A percentile compares a stretch with the other conserved stretches of the same genome.
Evolutionary conservation across 2,888 invertebrate species (phyloP).

Genomic region (Tetrapedia diversipes): DNA sequence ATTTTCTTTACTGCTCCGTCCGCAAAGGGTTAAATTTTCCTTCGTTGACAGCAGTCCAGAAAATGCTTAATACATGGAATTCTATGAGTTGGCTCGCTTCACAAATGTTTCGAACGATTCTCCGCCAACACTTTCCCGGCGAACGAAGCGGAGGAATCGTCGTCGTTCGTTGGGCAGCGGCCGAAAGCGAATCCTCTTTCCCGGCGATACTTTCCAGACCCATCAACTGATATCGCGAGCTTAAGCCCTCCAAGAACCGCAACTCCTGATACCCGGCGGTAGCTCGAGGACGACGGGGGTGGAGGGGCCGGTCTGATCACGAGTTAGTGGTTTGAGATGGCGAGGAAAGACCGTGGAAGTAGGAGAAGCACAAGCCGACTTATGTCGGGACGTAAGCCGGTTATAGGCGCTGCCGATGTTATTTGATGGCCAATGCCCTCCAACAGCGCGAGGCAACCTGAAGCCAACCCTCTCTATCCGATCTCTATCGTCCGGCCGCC

Average conservation of each 20-base stretch:
- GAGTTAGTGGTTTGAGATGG: constrained; percentile 82
- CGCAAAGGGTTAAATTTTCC: too few relatives aligned
- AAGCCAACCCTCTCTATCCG: constrained; percentile 68
- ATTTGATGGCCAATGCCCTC: constrained; percentile 83
- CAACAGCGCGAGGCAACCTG: constrained; percentile 74
- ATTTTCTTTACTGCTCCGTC: too few relatives aligned
- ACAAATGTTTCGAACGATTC: too few relatives aligned
- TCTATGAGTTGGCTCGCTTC: too few relatives aligned
- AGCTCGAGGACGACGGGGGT: constrained; percentile 77
- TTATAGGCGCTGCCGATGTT: constrained; percentile 83
- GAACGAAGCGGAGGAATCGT: constrained; percentile 4
- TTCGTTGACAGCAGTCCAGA: too few relatives aligned
- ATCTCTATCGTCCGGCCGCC: constrained; percentile 75
- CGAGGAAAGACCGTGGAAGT: constrained; percentile 68
- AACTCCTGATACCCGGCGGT: constrained; percentile 81
- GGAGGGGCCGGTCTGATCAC: constrained; percentile 81
- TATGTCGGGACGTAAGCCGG: constrained; percentile 82
- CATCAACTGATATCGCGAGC: constrained; percentile 82
- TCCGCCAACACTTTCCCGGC: background rate
- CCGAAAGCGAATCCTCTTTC: constrained; percentile 54
- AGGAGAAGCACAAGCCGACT: constrained; percentile 78
- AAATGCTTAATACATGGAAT: too few relatives aligned
- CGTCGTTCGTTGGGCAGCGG: constrained; percentile 5
- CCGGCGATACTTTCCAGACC: constrained; percentile 72
- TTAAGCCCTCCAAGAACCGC: constrained; percentile 78